Base-by-base conservation (phyloP, 2,797 vertebrate genomes). In the Chloroceryle amazona region DNA sequence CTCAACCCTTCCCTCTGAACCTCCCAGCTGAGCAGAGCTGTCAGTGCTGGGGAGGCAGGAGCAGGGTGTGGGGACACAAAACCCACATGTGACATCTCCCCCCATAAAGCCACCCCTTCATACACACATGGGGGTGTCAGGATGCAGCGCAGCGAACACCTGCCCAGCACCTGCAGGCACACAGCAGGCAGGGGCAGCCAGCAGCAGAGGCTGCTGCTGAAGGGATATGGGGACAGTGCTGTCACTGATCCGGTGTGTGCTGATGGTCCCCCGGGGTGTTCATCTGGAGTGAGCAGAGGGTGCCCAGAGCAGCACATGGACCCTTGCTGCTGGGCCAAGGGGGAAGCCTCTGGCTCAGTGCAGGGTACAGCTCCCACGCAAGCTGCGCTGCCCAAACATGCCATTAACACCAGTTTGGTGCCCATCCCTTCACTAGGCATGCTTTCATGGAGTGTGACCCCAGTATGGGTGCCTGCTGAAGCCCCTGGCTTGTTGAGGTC, bases 341-440 rank as follows among this genome's bases (percentile, higher is more conserved):
- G 5, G 8, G 21, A 62, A 47, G n/a, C 22, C 55, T 21, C 41
- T 1, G 3, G 51, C 46, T 58, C 20, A 35, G 87, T 4, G 1
- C 10, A 5, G 60, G 37, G 39, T 47, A 55, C 26, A 39, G 75
- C 23, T 82, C 41, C 71, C 7, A 2, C 0, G 2, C 23, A 55
- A 55, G 20, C 55, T 49, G 31, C 0, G 1, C 16, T 25, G 51
- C 55, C 37, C 8, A 0, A 2, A 14, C 1, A 2, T 0, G 2
- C 44, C 5, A 4, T 2, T 33, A 26, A 60, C 75, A 57, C 9
- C 3, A 28, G 26, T 15, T 49, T 1, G 13, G n/a, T 3, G 10
- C 26, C 13, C 11, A 8, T 3, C n/a, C 58, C 47, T 11, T 70
- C 54, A 17, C 8, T 60, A 39, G 17, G 10, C 35, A 10, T 0